Base-by-base conservation (phyloP, 2,113 vertebrate species). In the Phycodurus eques region DNA sequence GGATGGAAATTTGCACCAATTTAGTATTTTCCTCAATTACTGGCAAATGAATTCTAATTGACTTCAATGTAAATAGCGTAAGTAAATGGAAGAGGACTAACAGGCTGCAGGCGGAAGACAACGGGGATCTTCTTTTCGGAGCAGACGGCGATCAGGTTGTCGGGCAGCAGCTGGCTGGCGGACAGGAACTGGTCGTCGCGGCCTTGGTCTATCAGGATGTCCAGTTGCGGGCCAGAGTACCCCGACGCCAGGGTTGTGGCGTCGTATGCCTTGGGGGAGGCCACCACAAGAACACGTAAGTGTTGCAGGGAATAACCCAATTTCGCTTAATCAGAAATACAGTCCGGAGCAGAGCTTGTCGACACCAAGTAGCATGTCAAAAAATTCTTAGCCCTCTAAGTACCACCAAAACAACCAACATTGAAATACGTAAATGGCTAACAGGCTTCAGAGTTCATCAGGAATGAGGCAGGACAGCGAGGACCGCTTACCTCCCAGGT, bases 191-290 rank as follows among this genome's bases (percentile, higher is more conserved):
- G 93, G 80, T 99, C 97, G 3, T 98, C 96, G 3, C 95, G 93
- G 54, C 98, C 98, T 89, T 99, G 98, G 85, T 98, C 97, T 53
- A 99, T 96, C 61, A 99, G 83, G 81, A 99, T 92, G 91, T 99
- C 96, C 0, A 99, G 91, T 77, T 86, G 91, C 47, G 96, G 87
- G 0, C 93, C 96, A 0, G 94, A 90, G 71, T 94, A 98, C 2
- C 94, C 86, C 8, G 88, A 92, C 13, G 93, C 95, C 74, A 98
- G 83, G n/a, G 88, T 85, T 0, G 96, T 98, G 5, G 96, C 96
- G 61, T 98, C 98, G 0, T 98, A 97, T 0, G 89, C 90, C 97
- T 99, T 22, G 77, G 13, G 33, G 44, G 59, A 44, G 22, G 19
- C 0, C 0, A 4, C 49, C 49, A 53, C 49, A 53, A 17, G 49